These are phyloP conservation scores for Chrysoperla carnea DNA, from an alignment of 1,140 invertebrate species.

Conservation along the genomic window DNA sequence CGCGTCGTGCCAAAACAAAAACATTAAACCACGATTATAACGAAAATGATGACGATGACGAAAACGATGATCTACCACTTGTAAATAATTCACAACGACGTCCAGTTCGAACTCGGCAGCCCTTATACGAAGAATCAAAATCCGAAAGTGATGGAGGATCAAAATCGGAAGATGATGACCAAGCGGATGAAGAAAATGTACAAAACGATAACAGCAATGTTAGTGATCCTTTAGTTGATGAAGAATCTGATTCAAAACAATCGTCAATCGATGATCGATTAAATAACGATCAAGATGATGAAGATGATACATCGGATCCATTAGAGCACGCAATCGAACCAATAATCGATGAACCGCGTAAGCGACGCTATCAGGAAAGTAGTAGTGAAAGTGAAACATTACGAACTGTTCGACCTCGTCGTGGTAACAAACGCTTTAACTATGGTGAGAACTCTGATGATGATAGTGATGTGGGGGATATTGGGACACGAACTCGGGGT, in stretches of 20 bases:
- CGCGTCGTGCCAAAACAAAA: conserved; percentile 1
- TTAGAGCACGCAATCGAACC: neutral
- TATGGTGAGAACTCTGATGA: neutral
- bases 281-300: conserved; percentile 6
- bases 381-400: conserved; percentile 18
- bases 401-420: no score
- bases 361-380: conserved; percentile 15
- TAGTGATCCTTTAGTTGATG: neutral
- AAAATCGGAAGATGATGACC: conserved; percentile 6
- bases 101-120: conserved; percentile 5
- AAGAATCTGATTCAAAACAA: neutral
- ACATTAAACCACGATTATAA: conserved; percentile 21
- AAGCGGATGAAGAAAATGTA: neutral
- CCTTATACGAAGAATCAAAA: conserved; percentile 12
- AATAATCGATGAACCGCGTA: neutral
- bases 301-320: conserved; percentile 6
- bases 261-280: neutral
- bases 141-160: conserved; percentile 14
- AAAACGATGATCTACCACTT: conserved; percentile 8
- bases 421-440: neutral
- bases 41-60: conserved; percentile 20
- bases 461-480: neutral
- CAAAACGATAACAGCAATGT: neutral
- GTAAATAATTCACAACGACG: conserved; percentile 2
- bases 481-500: neutral